Percentiles rank a stretch among this genome's conserved stretches.
phyloP scores from a whole-genome alignment of 2,797 vertebrate species.

The Enteromius trimaculatus region DNA sequence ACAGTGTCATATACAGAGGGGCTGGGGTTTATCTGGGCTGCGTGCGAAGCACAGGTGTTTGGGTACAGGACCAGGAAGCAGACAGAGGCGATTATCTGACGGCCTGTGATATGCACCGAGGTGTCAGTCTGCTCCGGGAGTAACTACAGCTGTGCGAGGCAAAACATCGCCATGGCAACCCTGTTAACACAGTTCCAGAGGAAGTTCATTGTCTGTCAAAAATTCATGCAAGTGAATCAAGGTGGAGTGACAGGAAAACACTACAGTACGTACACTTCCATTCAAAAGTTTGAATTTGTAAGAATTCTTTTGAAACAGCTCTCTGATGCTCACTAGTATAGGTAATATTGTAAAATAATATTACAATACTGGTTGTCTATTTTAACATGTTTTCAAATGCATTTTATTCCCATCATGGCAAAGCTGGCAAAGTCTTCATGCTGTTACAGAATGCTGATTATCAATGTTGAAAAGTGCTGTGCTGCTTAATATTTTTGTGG shows the following conservation, averaged over 20 bases:
- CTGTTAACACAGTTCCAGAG: constrained; percentile 53
- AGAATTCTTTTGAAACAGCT: not conserved
- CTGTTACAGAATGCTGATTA: not conserved
- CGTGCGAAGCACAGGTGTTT: constrained; percentile 65
- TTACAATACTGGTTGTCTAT: not conserved
- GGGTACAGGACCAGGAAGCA: constrained; percentile 54
- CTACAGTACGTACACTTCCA: no score
- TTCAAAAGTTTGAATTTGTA: not conserved
- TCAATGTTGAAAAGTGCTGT: not conserved
- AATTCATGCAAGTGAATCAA: constrained; percentile 33
- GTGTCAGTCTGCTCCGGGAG: constrained; percentile 64
- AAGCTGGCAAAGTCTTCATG: not conserved
- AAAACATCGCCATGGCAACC: constrained; percentile 62
- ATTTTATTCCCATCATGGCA: not conserved
- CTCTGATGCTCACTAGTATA: not conserved
- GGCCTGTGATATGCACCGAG: constrained; percentile 60
- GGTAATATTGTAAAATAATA: no score
- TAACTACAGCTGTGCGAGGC: constrained; percentile 54
- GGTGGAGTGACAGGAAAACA: not conserved
- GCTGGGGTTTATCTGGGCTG: constrained; percentile 62
- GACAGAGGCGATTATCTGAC: constrained; percentile 62
- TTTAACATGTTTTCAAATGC: not conserved
- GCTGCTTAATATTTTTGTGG: not conserved
- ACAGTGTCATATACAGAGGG: constrained; percentile 73
- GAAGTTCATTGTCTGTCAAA: constrained; percentile 23